Conservation (phyloP, 2,113 vertebrate species). For the Etheostoma spectabile region DNA sequence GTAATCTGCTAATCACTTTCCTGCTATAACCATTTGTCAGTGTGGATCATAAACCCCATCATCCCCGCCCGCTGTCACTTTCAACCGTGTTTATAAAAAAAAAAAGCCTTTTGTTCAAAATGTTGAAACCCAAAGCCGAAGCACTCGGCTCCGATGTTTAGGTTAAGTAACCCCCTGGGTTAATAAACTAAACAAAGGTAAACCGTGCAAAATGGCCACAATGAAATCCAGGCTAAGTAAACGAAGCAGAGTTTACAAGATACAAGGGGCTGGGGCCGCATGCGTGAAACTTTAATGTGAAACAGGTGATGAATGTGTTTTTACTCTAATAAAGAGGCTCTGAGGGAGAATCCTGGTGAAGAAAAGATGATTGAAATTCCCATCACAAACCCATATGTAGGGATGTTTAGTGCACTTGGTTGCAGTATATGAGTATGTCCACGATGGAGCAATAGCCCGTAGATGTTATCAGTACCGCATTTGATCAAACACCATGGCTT, state of each 20-base stretch:
- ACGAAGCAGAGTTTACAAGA: slow-evolving; percentile 97
- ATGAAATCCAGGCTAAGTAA: slow-evolving; percentile 99
- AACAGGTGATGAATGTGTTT: slow-evolving; percentile 89
- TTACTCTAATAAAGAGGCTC: slow-evolving; percentile 65
- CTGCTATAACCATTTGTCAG: slow-evolving; percentile 83
- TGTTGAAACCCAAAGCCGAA: slow-evolving; percentile 91
- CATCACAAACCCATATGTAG: slow-evolving; percentile 24
- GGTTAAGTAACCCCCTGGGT: slow-evolving; percentile 96
- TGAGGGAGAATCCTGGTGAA: slow-evolving; percentile 55
- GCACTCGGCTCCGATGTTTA: slow-evolving; percentile 94
- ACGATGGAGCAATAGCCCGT: slow-evolving; percentile 23
- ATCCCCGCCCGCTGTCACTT: slow-evolving; percentile 87
- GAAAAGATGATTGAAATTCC: slow-evolving; percentile 39
- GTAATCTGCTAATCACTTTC: slow-evolving; percentile 47
- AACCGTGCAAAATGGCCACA: slow-evolving; percentile 96
- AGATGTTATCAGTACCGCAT: slow-evolving; percentile 48
- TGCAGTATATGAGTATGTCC: slow-evolving; percentile 1
- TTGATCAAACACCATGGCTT: slow-evolving; percentile 51
- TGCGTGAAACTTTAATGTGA: slow-evolving; percentile 91
- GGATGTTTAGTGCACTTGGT: slow-evolving; percentile 21
- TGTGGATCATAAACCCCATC: slow-evolving; percentile 87
- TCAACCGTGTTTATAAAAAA: slow-evolving; percentile 82
- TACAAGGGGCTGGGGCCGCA: slow-evolving; percentile 81
- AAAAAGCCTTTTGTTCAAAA: slow-evolving; percentile 89
- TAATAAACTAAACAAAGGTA: slow-evolving; percentile 99